These are phyloP conservation scores for Bathynomus jamesi DNA, from an alignment of 1,140 invertebrate species.

Conservation along the genomic window DNA sequence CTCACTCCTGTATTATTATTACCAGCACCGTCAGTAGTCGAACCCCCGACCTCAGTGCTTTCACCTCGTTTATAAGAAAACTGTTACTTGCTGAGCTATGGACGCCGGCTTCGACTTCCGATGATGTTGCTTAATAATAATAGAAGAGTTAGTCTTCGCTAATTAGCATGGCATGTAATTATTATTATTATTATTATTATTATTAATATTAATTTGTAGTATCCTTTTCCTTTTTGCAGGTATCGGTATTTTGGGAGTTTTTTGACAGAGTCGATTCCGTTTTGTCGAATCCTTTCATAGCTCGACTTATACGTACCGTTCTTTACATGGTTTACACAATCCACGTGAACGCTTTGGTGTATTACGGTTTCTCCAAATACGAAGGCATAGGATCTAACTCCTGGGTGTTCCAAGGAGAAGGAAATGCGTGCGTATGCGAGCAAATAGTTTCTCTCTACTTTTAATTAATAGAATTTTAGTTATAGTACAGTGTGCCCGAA, in stretches of 20 bases:
- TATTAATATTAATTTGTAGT: neutral
- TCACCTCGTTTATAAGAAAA: too few relatives aligned
- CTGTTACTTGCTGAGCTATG: too few relatives aligned
- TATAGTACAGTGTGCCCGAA: too few relatives aligned
- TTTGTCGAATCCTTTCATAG: slow-evolving; percentile 59
- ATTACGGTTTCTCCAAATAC: slow-evolving; percentile 73
- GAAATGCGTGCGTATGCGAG: slow-evolving; percentile 51
- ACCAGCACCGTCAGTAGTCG: too few relatives aligned
- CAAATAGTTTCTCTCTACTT: too few relatives aligned
- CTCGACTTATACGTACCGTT: slow-evolving; percentile 73
- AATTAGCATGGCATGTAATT: neutral
- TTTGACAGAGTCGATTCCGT: slow-evolving; percentile 74
- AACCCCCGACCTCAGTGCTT: too few relatives aligned
- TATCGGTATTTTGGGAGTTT: slow-evolving; percentile 83
- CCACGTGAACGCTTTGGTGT: slow-evolving; percentile 86
- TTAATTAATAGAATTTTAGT: too few relatives aligned
- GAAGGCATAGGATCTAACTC: slow-evolving; percentile 71
- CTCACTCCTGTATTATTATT: too few relatives aligned
- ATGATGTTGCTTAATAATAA: too few relatives aligned
- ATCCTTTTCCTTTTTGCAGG: too few relatives aligned
- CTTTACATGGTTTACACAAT: slow-evolving; percentile 90
- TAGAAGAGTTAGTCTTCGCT: neutral
- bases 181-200: neutral
- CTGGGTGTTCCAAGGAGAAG: slow-evolving; percentile 77
- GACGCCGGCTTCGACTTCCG: too few relatives aligned